phyloP scores from a whole-genome alignment of 2,797 vertebrate species.

The Chloroceryle amazona region DNA sequence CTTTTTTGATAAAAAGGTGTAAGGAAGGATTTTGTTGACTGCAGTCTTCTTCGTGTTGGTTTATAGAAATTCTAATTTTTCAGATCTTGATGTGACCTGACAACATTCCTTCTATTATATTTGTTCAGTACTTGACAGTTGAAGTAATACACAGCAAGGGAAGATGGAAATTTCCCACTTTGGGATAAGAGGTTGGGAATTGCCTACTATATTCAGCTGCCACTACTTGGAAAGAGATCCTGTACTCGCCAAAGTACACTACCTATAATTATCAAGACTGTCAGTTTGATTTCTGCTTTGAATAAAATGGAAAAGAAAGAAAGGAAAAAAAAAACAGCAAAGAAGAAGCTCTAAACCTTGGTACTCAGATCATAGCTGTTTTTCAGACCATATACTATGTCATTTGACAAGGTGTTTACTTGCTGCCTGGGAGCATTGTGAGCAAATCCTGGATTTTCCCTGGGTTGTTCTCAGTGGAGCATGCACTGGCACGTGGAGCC shows the following conservation, averaged over 20 bases:
- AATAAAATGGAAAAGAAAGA: background rate
- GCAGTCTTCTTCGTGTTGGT: background rate
- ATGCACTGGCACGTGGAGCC: rapidly evolving
- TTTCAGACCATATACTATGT: background rate
- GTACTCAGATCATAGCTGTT: background rate
- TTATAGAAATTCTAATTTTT: constrained; percentile 2
- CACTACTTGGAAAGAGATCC: background rate
- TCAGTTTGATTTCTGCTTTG: constrained; percentile 24
- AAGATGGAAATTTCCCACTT: background rate
- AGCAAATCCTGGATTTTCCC: background rate
- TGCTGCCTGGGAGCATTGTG: background rate
- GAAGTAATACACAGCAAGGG: background rate
- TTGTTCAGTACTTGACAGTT: background rate
- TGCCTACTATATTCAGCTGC: constrained; percentile 34
- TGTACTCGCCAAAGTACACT: background rate
- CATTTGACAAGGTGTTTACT: background rate
- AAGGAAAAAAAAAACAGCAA: background rate
- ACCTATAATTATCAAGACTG: constrained; percentile 13
- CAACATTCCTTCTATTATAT: constrained; percentile 6
- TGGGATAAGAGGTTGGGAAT: constrained; percentile 17
- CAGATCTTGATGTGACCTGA: background rate
- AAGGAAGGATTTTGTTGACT: background rate
- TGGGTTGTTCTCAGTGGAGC: background rate
- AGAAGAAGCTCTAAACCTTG: background rate
- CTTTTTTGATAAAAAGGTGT: background rate